Evolutionary conservation across 2,797 vertebrate species (phyloP).

Genomic region (Carapus acus): DNA sequence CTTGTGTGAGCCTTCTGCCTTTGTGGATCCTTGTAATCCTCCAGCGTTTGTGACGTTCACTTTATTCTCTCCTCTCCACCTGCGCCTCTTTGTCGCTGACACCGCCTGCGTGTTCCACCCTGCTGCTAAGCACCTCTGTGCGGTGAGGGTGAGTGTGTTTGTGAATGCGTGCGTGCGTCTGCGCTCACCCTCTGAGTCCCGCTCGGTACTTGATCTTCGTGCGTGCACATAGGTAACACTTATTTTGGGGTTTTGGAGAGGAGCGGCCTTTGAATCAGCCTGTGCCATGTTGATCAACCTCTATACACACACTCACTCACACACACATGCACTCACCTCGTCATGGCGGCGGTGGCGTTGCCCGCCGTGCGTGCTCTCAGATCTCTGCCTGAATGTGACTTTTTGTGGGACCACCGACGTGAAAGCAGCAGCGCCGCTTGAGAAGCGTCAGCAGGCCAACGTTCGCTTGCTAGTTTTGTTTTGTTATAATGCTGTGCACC

Average conservation of each 20-base stretch:
- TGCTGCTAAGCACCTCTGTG: too few species aligned
- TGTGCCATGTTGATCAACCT: constrained; percentile 63
- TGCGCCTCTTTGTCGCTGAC: constrained; percentile 25
- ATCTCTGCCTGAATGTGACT: constrained; percentile 53
- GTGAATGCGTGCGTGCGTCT: too few species aligned
- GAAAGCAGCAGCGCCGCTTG: not conserved
- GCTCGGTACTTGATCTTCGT: constrained; percentile 44
- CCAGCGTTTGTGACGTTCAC: constrained; percentile 1
- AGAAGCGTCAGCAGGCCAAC: constrained; percentile 19
- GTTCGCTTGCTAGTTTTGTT: constrained; percentile 27
- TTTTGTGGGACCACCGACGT: constrained; percentile 46
- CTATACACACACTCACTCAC: too few species aligned
- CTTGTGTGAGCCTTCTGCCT: constrained; percentile 22
- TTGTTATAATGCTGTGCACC: constrained; percentile 51
- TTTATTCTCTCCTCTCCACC: constrained; percentile 15
- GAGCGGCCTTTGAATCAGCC: constrained; percentile 65
- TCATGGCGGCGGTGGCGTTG: too few species aligned
- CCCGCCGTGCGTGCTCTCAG: too few species aligned
- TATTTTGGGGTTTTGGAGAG: constrained; percentile 72
- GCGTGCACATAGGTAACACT: constrained; percentile 32
- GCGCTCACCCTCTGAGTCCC: constrained; percentile 24
- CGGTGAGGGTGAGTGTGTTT: too few species aligned
- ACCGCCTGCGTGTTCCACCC: not conserved
- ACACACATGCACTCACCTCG: too few species aligned
- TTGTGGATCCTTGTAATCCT: constrained; percentile 14